These are phyloP conservation scores for Elachura formosa DNA, from an alignment of 2,113 vertebrate species.

Conservation along the genomic window DNA sequence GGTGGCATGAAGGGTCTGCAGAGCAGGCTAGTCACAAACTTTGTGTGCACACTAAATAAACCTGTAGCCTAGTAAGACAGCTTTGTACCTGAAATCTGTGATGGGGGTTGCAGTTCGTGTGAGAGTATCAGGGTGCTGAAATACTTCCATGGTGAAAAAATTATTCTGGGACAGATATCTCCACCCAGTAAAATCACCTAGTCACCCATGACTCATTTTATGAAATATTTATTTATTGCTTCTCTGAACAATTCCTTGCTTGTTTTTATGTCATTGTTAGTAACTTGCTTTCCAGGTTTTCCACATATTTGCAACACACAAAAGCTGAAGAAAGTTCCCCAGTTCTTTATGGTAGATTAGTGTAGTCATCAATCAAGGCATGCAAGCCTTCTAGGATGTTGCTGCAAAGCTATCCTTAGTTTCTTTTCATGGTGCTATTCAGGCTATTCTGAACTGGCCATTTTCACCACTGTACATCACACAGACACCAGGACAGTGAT, in stretches of 20 bases:
- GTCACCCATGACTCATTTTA: accelerated
- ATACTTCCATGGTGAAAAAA: background rate
- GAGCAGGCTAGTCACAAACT: background rate
- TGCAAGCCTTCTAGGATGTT: background rate
- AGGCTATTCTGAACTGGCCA: background rate
- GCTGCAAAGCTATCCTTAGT: background rate
- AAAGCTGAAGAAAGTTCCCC: background rate
- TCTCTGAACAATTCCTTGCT: background rate
- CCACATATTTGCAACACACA: background rate
- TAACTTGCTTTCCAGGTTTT: background rate
- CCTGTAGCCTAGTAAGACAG: background rate
- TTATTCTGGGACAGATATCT: background rate
- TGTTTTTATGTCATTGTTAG: background rate
- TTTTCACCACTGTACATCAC: background rate
- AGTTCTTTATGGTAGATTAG: background rate
- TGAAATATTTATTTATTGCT: background rate
- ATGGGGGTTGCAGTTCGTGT: background rate
- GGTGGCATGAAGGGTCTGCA: background rate
- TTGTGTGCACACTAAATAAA: background rate
- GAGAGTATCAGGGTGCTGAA: background rate
- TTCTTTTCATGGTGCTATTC: background rate
- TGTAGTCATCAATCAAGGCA: background rate
- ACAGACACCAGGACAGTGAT: background rate
- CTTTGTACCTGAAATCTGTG: background rate
- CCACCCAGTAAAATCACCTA: background rate